phyloP scores from a whole-genome alignment of 2,888 invertebrate species.

The Andrena flavipes region DNA sequence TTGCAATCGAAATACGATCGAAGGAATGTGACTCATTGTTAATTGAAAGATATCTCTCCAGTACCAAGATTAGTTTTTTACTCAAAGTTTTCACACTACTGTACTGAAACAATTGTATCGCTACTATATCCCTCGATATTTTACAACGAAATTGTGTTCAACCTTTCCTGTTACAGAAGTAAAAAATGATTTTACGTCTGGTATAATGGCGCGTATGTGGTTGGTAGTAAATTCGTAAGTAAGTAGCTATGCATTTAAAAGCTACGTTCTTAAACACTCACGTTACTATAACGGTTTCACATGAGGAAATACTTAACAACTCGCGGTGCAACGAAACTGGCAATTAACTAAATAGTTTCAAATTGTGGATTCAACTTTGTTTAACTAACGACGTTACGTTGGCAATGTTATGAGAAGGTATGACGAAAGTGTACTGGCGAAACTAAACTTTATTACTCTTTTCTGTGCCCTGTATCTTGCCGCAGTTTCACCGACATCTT shows the following conservation, averaged over 20 bases:
- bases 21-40: not conserved
- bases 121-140: not conserved
- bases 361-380: slow-evolving; percentile 37
- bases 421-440: slow-evolving; percentile 48
- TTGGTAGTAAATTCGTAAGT: not conserved
- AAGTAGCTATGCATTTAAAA: not conserved
- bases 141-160: not conserved
- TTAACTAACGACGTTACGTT: slow-evolving; percentile 21
- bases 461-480: slow-evolving; percentile 21
- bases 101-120: not conserved
- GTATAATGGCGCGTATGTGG: no score
- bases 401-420: slow-evolving; percentile 33
- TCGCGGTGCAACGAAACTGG: slow-evolving; percentile 13
- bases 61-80: no score
- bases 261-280: not conserved
- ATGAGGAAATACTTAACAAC: slow-evolving; percentile 12
- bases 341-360: slow-evolving; percentile 35
- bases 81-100: not conserved
- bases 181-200: not conserved
- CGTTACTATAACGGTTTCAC: not conserved
- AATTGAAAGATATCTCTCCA: not conserved
- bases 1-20: not conserved
- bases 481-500: slow-evolving; percentile 28
- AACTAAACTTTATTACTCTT: slow-evolving; percentile 51
- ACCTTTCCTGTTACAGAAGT: not conserved